phyloP scores from a whole-genome alignment of 2,888 invertebrate species.

The Platycheirus albimanus region DNA sequence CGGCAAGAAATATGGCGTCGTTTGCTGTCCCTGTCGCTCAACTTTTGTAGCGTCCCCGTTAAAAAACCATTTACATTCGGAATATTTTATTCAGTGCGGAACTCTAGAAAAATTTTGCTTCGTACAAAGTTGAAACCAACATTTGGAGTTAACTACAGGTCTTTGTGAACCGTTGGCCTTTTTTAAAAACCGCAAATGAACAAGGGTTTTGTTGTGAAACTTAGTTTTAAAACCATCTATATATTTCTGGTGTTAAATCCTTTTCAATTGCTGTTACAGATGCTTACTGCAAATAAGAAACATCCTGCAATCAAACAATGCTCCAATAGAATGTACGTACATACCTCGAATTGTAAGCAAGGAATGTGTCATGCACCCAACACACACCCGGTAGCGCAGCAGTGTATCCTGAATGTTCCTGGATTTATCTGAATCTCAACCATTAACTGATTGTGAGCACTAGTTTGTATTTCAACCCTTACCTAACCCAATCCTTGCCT shows the following conservation, averaged over 20 bases:
- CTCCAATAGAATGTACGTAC: conserved; percentile 40
- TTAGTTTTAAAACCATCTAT: conserved; percentile 12
- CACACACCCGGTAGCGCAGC: not conserved
- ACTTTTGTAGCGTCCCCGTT: not conserved
- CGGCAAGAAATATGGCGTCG: not conserved
- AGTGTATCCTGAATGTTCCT: conserved; percentile 31
- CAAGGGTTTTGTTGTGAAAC: too few species aligned
- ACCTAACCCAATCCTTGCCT: conserved; percentile 9
- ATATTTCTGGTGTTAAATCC: not conserved
- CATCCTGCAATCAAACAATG: conserved; percentile 30
- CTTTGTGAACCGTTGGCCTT: too few species aligned
- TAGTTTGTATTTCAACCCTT: conserved; percentile 23
- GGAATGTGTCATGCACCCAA: conserved; percentile 27
- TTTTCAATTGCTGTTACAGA: conserved; percentile 17
- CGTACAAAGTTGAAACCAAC: too few species aligned
- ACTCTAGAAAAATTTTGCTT: too few species aligned
- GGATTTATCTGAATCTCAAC: too few species aligned
- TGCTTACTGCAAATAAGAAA: conserved; percentile 7
- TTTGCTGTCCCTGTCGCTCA: not conserved
- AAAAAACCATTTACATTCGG: not conserved
- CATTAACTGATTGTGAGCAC: conserved; percentile 64
- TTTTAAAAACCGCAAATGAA: too few species aligned
- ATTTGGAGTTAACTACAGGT: too few species aligned
- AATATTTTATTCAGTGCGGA: too few species aligned
- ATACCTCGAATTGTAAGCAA: conserved; percentile 9